A percentile compares a stretch with the other conserved stretches of the same genome.
Conservation (phyloP, 2,113 vertebrate species). For the Forbesichthys agassizii region DNA sequence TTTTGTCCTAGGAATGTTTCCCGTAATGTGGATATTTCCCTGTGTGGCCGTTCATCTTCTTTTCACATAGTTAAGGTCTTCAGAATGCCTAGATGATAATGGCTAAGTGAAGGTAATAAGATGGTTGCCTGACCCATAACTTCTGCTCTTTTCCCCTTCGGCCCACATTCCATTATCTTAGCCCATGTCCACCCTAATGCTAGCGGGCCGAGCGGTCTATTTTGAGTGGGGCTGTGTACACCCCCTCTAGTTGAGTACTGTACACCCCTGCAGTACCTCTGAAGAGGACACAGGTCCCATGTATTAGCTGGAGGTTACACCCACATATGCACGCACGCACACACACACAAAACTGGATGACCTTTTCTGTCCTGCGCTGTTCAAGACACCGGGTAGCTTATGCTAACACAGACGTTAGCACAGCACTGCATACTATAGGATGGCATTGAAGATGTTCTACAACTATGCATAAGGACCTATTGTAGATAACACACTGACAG, state of each 20-base stretch:
- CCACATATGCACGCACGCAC: not conserved
- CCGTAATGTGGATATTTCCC: not conserved
- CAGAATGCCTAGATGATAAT: no score
- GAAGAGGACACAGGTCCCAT: conserved; percentile 17
- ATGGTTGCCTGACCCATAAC: conserved; percentile 22
- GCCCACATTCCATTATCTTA: conserved; percentile 15
- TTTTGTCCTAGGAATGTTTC: not conserved
- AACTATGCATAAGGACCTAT: conserved; percentile 9
- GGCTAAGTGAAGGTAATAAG: no score
- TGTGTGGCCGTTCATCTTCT: no score
- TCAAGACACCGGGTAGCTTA: no score
- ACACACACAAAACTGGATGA: conserved; percentile 15
- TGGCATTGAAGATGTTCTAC: not conserved
- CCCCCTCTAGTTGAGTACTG: conserved; percentile 36
- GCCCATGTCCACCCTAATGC: conserved; percentile 22
- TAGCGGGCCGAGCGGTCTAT: conserved; percentile 44
- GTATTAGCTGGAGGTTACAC: conserved; percentile 51
- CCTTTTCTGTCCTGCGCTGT: conserved; percentile 57
- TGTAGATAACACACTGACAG: not conserved
- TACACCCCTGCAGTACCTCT: conserved; percentile 49
- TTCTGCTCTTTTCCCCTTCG: not conserved
- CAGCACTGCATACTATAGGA: conserved; percentile 19
- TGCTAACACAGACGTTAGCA: no score
- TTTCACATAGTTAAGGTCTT: not conserved
- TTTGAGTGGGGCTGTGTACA: conserved; percentile 45